These are phyloP conservation scores for Turritopsis dohrnii DNA, from an alignment of 30 jellyfish, hydroid and myxozoan species.

Conservation along the genomic window DNA sequence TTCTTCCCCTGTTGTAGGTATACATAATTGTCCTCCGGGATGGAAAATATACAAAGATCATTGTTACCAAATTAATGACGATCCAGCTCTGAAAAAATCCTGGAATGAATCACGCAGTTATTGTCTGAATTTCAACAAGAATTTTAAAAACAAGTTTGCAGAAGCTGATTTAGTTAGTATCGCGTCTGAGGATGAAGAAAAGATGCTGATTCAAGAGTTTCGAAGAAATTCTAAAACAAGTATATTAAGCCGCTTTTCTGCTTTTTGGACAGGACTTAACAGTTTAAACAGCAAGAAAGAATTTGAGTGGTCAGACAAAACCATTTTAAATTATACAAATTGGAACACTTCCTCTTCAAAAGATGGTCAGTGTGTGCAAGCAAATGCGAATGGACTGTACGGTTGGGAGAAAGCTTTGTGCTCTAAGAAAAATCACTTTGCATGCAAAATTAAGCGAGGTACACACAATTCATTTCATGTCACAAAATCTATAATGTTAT, in stretches of 20 bases:
- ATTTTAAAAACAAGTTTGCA: slow-evolving; percentile 49
- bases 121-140: slow-evolving; percentile 45
- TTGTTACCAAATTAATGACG: slow-evolving; percentile 84
- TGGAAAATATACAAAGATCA: slow-evolving; percentile 56
- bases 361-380: slow-evolving; percentile 47
- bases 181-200: slow-evolving; percentile 11
- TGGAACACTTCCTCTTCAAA: slow-evolving; percentile 37
- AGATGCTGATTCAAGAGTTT: slow-evolving; percentile 36
- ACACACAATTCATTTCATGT: neutral
- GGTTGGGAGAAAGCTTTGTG: slow-evolving; percentile 68
- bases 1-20: slow-evolving; percentile 34
- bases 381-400: slow-evolving; percentile 27
- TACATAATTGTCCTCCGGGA: slow-evolving; percentile 77
- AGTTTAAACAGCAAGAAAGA: slow-evolving; percentile 6
- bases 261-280: slow-evolving; percentile 84
- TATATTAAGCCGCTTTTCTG: slow-evolving; percentile 23
- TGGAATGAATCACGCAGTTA: slow-evolving; percentile 71
- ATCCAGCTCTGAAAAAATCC: slow-evolving; percentile 75
- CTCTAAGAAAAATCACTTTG: slow-evolving; percentile 48
- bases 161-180: slow-evolving; percentile 86
- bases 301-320: slow-evolving; percentile 66
- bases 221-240: slow-evolving; percentile 12
- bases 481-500: too few relatives aligned
- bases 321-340: slow-evolving; percentile 26
- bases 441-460: slow-evolving; percentile 81